phyloP scores from a whole-genome alignment of 2,797 vertebrate species.

The Lepilemur ruficaudatus region DNA sequence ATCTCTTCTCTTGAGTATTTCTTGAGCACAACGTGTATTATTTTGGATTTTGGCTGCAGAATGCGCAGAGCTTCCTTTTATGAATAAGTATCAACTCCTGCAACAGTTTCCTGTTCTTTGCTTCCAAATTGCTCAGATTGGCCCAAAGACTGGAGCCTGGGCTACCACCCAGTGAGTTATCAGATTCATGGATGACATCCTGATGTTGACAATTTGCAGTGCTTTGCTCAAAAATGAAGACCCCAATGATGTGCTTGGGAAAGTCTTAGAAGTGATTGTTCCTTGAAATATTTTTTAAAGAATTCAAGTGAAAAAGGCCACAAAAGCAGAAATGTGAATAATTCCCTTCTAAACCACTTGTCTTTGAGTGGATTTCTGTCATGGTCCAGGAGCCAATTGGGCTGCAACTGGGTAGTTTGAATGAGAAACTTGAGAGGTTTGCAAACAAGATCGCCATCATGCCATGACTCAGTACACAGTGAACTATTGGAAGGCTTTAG shows the following conservation, averaged over 20 bases:
- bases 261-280: not conserved
- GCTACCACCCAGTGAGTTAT: fast-evolving
- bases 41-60: not conserved
- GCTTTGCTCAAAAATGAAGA: not conserved
- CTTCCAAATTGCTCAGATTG: not conserved
- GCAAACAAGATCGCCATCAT: not conserved
- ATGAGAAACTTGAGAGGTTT: not conserved
- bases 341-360: not conserved
- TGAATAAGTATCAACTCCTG: not conserved
- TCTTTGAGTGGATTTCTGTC: not conserved
- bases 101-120: not conserved
- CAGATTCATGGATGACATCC: not conserved
- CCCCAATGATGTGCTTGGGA: not conserved
- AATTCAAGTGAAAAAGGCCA: not conserved
- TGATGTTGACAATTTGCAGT: not conserved
- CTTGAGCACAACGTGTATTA: not conserved
- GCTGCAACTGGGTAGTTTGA: not conserved
- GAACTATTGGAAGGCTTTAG: not conserved
- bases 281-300: not conserved
- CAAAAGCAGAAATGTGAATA: not conserved
- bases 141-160: not conserved
- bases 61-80: not conserved
- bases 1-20: not conserved
- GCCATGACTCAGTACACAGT: not conserved
- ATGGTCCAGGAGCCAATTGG: not conserved